Conservation (phyloP, 2,888 invertebrate genomes). For the Cactoblastis cactorum region DNA sequence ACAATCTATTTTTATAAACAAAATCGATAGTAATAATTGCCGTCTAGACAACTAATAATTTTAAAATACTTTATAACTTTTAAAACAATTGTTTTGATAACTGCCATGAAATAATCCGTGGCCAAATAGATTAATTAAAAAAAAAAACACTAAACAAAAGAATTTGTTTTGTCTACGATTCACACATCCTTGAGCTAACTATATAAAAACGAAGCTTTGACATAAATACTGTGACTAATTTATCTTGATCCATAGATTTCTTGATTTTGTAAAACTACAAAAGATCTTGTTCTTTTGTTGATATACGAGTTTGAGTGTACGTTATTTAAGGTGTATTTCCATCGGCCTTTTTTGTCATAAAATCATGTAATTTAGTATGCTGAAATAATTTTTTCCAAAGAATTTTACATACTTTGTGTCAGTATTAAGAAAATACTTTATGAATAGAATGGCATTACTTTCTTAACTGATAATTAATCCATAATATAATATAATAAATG, state of each 20-base stretch:
- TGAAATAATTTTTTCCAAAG: no score
- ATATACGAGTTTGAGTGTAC: neutral
- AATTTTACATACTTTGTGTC: no score
- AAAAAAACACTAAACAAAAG: slow-evolving; percentile 3
- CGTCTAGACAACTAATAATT: no score
- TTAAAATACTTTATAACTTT: no score
- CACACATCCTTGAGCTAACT: slow-evolving; percentile 1
- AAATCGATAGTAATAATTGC: no score
- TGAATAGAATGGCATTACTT: no score
- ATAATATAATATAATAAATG: no score
- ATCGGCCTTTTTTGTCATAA: neutral
- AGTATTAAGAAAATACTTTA: no score
- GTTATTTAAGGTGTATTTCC: neutral
- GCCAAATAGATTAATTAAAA: slow-evolving; percentile 11
- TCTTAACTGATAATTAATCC: no score
- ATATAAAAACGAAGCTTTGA: slow-evolving; percentile 4
- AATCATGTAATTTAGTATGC: no score
- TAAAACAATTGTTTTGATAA: no score
- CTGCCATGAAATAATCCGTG: slow-evolving; percentile 2
- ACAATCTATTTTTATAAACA: no score
- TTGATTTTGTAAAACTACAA: neutral
- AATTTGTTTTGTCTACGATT: neutral
- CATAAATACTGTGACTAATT: slow-evolving; percentile 11
- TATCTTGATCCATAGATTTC: slow-evolving; percentile 4
- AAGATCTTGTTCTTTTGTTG: slow-evolving; percentile 12